Evolutionary conservation across 2,888 invertebrate genomes (phyloP), one percentile per base, ranked within the genome.

Genomic region (Aelia acuminata): DNA sequence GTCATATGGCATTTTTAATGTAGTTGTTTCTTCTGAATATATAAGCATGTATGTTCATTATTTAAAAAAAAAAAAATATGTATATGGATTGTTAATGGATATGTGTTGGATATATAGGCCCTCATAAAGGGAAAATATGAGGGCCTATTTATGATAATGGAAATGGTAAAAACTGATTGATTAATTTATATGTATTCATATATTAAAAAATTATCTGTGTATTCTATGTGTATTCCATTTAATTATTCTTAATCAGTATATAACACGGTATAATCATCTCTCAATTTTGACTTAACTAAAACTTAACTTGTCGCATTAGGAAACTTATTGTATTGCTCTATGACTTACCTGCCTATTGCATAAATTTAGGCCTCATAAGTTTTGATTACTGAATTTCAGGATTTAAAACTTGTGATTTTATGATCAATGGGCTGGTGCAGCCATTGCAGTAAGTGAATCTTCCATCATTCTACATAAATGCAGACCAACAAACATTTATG

Each of bases 91-190:
- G 87, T 48, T 43, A 47, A 43, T 20, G 87, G 70, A 47, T 47
- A 39, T 63, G 43, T 43, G 70, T 47, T 47, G 70, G 87, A 50
- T 87, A 87, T 88, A 87, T 87, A 88, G 90, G 89, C 86, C 89
- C 89, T 88, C 85, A 88, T 90, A 88, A 89, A 84, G 90, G 90
- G 90, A 90, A 90, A 90, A 90, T 88, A 88, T 88, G 70, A 84
- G 89, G 90, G 89, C 89, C 90, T 89, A 85, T 88, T 88, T 88
- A 88, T 84, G 49, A 84, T 84, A 31, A 49, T 43, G 47, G 88
- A 49, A 84, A 50, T 88, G 57, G 43, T 75, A 84, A 47, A 26
- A 50, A 87, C 26, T 87, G 50, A 80, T 48, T 84, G 31, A 87
- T 87, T 87, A 48, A 75, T 57, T 48, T 49, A 70, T 84, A 87